A percentile compares a stretch with the other conserved stretches of the same genome.
Evolutionary conservation across 2,113 vertebrate genomes (phyloP).

Genomic region (Pycnonotus jocosus): DNA sequence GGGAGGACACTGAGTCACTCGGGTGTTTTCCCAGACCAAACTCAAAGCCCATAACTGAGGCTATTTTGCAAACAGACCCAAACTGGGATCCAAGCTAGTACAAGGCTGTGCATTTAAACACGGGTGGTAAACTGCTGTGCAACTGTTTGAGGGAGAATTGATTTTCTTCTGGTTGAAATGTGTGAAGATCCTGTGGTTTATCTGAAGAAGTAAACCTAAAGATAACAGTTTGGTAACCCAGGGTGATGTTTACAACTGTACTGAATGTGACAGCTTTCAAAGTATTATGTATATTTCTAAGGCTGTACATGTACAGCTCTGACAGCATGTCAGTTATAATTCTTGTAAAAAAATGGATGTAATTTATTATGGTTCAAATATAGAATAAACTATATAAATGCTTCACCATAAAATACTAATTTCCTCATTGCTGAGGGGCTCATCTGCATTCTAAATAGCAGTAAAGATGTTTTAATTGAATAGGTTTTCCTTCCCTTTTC

Average conservation of each 20-base stretch:
- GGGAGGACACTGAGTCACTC: neutral
- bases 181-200: constrained; percentile 19
- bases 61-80: neutral
- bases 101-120: neutral
- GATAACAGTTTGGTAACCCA: constrained; percentile 67
- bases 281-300: constrained; percentile 73
- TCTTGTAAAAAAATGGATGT: constrained; percentile 72
- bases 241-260: constrained; percentile 75
- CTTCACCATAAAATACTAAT: constrained; percentile 70
- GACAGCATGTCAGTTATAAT: constrained; percentile 79
- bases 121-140: neutral
- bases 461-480: constrained; percentile 67
- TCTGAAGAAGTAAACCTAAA: constrained; percentile 34
- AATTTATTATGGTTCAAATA: constrained; percentile 79
- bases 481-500: constrained; percentile 43
- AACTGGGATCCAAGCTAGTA: neutral
- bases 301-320: constrained; percentile 69
- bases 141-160: constrained; percentile 26
- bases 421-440: constrained; percentile 67
- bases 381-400: constrained; percentile 69
- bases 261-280: constrained; percentile 77
- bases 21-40: neutral
- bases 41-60: neutral
- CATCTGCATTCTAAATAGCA: constrained; percentile 61
- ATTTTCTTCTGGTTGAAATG: constrained; percentile 55